Conservation (phyloP, 2,797 vertebrate species). For the Platyrinchus mystaceus region DNA sequence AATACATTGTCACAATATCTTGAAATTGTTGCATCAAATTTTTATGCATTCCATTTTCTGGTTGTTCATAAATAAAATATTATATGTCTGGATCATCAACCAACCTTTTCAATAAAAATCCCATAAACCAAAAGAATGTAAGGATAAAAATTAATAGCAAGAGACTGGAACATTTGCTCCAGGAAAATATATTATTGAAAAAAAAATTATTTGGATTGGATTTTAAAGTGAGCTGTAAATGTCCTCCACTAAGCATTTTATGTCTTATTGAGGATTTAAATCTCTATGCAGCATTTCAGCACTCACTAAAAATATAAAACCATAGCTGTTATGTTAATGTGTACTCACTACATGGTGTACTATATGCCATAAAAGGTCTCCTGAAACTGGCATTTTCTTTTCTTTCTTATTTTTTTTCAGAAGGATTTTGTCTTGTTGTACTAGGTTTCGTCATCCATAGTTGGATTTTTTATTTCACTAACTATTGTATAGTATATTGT, state of each 20-base stretch:
- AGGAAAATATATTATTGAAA: background rate
- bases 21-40: background rate
- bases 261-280: background rate
- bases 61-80: background rate
- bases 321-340: background rate
- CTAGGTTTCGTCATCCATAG: background rate
- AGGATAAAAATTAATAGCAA: background rate
- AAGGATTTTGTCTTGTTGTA: background rate
- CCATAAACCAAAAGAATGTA: background rate
- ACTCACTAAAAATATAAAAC: background rate
- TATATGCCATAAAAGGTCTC: background rate
- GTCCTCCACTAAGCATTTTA: background rate
- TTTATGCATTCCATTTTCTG: background rate
- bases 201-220: background rate
- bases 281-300: background rate
- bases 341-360: fast-evolving
- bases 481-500: background rate
- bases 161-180: background rate
- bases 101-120: background rate
- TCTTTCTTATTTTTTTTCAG: background rate
- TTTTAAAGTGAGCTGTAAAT: background rate
- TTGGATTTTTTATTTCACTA: background rate
- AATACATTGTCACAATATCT: background rate
- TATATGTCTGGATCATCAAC: background rate
- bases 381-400: background rate